A percentile compares a stretch with the other conserved stretches of the same genome.
phyloP scores from a whole-genome alignment of 2,113 vertebrate species.

The Pituophis catenifer region DNA sequence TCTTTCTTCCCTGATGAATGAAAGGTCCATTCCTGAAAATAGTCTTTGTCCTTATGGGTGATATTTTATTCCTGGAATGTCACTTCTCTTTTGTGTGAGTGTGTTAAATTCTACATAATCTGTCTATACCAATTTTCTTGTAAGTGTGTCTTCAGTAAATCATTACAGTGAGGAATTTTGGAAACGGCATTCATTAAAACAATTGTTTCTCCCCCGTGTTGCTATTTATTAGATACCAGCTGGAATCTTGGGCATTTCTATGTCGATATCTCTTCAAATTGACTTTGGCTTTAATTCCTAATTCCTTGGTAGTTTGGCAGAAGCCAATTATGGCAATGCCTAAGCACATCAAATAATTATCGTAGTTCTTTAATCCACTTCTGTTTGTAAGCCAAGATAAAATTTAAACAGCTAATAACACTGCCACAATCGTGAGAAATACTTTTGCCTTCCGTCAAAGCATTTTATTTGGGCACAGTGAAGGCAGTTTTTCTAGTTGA shows the following conservation, averaged over 20 bases:
- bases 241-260: neutral
- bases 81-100: neutral
- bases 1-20: neutral
- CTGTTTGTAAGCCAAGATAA: neutral
- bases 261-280: neutral
- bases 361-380: neutral
- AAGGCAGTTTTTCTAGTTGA: neutral
- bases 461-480: neutral
- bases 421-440: neutral
- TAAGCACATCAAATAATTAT: neutral
- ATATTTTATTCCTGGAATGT: neutral
- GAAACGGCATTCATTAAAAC: neutral
- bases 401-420: neutral
- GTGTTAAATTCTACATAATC: neutral
- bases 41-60: neutral
- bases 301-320: neutral
- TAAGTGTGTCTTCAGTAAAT: neutral
- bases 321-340: neutral
- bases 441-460: neutral
- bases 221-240: neutral
- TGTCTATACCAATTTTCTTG: neutral
- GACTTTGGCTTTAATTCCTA: conserved; percentile 22
- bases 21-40: neutral
- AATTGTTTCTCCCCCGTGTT: neutral
- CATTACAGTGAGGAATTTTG: neutral